Evolutionary conservation across 2,888 invertebrate genomes (phyloP).

Genomic region (Rhagonycha lutea): DNA sequence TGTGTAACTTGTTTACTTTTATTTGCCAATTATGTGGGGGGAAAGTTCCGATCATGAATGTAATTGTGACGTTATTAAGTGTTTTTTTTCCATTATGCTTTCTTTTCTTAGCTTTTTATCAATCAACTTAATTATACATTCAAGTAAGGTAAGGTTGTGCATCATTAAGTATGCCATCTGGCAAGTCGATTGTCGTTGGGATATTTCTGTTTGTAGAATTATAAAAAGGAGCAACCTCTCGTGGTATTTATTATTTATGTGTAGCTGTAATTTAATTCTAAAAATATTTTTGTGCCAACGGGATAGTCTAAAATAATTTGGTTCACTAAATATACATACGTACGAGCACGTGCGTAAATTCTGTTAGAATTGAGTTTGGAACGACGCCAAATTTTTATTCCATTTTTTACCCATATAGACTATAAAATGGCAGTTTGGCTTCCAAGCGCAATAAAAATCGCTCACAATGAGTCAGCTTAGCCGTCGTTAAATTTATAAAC

Average conservation of each 20-base stretch:
- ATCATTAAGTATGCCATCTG: conserved; percentile 1
- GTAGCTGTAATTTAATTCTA: conserved; percentile 13
- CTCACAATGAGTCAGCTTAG: neutral
- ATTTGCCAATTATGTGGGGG: neutral
- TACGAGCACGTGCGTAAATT: conserved; percentile 34
- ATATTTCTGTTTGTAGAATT: conserved; percentile 15
- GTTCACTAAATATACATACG: conserved; percentile 20
- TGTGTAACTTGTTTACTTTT: neutral
- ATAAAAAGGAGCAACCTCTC: conserved; percentile 7
- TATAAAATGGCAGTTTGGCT: conserved; percentile 1
- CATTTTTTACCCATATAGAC: conserved; percentile 17
- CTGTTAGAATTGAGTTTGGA: conserved; percentile 24
- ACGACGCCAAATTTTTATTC: conserved; percentile 26
- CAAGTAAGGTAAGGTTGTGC: neutral
- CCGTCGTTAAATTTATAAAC: conserved; percentile 16
- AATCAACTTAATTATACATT: conserved; percentile 1
- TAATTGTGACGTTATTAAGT: neutral
- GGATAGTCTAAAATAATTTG: conserved; percentile 21
- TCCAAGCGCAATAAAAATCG: neutral
- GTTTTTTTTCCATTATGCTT: neutral
- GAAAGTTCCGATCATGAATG: neutral
- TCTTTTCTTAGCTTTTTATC: neutral
- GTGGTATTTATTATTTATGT: conserved; percentile 15
- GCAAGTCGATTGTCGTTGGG: neutral
- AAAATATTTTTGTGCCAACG: conserved; percentile 25